These are phyloP conservation scores for Cyphomyrus plagiostoma DNA, from an alignment of 2,113 vertebrate species.

Conservation along the genomic window DNA sequence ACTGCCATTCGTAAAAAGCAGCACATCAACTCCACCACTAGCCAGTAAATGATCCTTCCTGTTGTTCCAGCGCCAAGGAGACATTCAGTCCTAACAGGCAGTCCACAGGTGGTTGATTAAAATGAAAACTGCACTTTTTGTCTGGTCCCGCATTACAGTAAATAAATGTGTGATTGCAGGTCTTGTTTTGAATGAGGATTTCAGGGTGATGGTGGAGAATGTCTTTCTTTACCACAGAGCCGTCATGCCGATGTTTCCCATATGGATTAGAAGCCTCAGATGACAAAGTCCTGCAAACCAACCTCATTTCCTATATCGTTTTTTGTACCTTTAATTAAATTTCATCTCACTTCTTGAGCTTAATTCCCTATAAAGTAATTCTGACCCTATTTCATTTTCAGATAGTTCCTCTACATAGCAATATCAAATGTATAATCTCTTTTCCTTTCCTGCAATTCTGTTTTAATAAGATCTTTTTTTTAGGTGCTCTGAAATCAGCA, in stretches of 20 bases:
- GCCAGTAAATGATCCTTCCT: background rate
- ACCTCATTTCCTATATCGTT: background rate
- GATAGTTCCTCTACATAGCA: constrained; percentile 5
- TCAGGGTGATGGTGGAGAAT: background rate
- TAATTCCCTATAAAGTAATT: constrained; percentile 15
- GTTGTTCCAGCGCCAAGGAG: background rate
- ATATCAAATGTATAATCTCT: constrained; percentile 7
- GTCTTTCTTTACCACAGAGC: background rate
- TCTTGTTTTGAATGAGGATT: background rate
- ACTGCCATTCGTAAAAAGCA: background rate
- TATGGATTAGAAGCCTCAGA: background rate
- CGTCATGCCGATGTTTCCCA: background rate
- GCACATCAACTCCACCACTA: background rate
- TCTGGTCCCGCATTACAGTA: background rate
- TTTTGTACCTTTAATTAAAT: constrained; percentile 16
- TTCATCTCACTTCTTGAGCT: constrained; percentile 2
- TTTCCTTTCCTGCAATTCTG: constrained; percentile 14
- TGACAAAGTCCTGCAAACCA: background rate
- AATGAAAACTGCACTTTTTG: constrained; percentile 10
- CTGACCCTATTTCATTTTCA: constrained; percentile 9
- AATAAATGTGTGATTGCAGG: background rate
- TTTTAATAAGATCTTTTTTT: constrained; percentile 30
- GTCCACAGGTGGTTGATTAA: background rate
- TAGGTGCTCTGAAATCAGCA: constrained; percentile 26
- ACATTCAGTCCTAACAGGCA: background rate